Conservation (phyloP, 2,113 vertebrate species). For the Labeo catla region DNA sequence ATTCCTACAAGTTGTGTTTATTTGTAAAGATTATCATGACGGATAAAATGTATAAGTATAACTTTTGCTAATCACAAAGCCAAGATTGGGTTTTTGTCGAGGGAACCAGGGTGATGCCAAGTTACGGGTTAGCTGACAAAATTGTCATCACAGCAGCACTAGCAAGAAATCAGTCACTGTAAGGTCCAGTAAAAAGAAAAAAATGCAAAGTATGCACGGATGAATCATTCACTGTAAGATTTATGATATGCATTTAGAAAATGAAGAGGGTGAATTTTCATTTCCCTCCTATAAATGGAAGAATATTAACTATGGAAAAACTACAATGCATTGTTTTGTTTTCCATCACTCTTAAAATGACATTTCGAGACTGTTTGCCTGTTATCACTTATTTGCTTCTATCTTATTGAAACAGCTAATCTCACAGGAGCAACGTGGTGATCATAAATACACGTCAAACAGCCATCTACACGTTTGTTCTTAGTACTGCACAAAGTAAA, state of each 20-base stretch:
- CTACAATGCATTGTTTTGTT: neutral
- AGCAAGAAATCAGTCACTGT: too few species aligned
- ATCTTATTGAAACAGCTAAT: neutral
- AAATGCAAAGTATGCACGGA: neutral
- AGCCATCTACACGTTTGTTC: slow-evolving; percentile 37
- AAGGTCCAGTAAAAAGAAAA: too few species aligned
- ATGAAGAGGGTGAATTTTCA: neutral
- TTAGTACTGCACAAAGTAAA: slow-evolving; percentile 52
- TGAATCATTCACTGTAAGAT: neutral
- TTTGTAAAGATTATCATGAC: too few species aligned
- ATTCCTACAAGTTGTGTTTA: too few species aligned
- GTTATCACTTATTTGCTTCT: neutral
- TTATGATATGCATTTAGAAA: neutral
- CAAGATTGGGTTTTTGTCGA: too few species aligned
- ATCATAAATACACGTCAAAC: slow-evolving; percentile 30
- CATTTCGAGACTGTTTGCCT: neutral
- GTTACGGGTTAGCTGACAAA: too few species aligned
- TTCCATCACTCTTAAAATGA: neutral
- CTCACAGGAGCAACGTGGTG: neutral
- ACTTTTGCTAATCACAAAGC: too few species aligned
- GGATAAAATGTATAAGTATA: too few species aligned
- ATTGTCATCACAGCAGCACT: too few species aligned
- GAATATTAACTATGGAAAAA: neutral
- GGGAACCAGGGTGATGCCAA: too few species aligned
- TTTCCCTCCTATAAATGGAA: neutral